Percentiles rank a stretch among this genome's conserved stretches.
Evolutionary conservation across 1,140 invertebrate genomes (phyloP).

Genomic region (Melipona quadrifasciata): DNA sequence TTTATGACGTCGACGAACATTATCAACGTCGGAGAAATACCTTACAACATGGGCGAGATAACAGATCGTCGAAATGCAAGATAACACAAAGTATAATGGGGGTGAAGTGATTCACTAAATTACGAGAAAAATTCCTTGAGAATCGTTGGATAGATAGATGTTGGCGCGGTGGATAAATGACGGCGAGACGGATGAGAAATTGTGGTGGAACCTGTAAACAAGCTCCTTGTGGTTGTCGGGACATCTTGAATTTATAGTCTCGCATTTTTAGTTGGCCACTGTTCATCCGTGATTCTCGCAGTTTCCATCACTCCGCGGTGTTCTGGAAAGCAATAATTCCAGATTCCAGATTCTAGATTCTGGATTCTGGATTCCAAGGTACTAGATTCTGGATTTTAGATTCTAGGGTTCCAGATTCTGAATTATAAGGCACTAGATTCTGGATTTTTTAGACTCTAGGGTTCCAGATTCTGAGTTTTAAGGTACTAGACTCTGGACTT

Average conservation of each 20-base stretch:
- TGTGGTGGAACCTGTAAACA: conserved; percentile 59
- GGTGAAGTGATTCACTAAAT: conserved; percentile 35
- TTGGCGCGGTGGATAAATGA: background rate
- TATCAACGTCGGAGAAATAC: background rate
- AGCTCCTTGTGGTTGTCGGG: conserved; percentile 49
- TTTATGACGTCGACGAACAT: background rate
- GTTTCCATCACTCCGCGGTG: background rate
- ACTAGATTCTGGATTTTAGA: no score
- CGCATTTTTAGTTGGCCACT: background rate
- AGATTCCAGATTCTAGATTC: no score
- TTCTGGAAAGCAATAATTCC: no score
- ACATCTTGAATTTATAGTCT: conserved; percentile 54
- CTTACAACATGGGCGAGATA: background rate
- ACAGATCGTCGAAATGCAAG: conserved; percentile 8
- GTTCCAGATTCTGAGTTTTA: no score
- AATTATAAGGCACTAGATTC: no score
- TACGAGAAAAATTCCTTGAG: conserved; percentile 5
- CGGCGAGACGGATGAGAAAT: conserved; percentile 22
- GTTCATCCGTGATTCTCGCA: background rate
- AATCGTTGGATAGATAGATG: conserved; percentile 6
- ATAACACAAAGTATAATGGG: conserved; percentile 19
- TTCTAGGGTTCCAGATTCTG: no score
- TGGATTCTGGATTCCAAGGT: no score
- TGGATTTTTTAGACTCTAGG: no score
- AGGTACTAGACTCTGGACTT: no score